Base-by-base conservation (phyloP, 2,888 invertebrate species). In the Chouioia cunea region DNA sequence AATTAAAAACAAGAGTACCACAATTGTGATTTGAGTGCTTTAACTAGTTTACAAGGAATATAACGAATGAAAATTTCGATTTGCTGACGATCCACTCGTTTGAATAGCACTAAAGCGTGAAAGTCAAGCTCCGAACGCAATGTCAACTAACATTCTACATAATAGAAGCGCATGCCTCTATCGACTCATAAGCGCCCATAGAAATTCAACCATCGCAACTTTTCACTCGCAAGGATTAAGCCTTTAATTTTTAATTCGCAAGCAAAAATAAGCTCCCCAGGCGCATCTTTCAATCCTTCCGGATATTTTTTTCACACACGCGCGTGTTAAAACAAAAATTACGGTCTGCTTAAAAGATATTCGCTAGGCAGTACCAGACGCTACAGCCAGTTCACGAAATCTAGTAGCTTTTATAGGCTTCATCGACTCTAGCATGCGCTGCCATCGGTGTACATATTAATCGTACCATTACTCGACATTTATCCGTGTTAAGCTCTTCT, bases 361-460 rank as follows among this genome's bases (percentile, higher is more conserved):
- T 53, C 23, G 16, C 53, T 27, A 43, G 2, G 20, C 20, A 52
- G 48, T 15, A 58, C 36, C 43, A 47, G 2, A 14, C 12, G 46
- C 22, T n/a, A 15, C 16, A 16, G 53, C 4, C 36, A 48, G 36
- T n/a, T n/a, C n/a, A n/a, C n/a, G 44, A 20, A 16, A 36, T 43
- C 50, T 62, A 48, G 36, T 62, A 62, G 47, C 18, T 47, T 70
- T 65, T 65, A 59, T 23, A 70, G 52, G 59, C 64, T 59, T 56
- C 59, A 44, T 20, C 18, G 36, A 36, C 36, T 36, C n/a, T n/a
- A n/a, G n/a, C 56, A 23, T 54, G 16, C 23, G 23, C 22, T 12
- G 27, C 22, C 53, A 4, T n/a, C 57, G 43, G 12, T 20, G 23
- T 36, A 1, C 4, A 36, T 36, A 36, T 36, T 36, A 36, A 12